Percentiles rank a stretch among this genome's conserved stretches.
Evolutionary conservation across 1,140 invertebrate species (phyloP).

Genomic region (Monochamus saltuarius): DNA sequence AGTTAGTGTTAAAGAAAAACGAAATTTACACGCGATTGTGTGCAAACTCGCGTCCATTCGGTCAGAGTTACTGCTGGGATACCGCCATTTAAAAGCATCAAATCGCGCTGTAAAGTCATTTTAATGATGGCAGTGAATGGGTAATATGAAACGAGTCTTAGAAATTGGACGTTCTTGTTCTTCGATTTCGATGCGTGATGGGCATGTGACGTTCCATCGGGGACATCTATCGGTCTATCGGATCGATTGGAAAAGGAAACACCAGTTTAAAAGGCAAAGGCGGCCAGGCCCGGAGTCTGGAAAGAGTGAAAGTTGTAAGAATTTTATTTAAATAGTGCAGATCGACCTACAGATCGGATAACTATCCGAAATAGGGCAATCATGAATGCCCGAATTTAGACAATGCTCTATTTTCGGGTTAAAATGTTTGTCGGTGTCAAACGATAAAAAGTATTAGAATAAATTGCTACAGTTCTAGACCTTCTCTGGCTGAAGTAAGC

Average conservation of each 20-base stretch:
- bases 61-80: background rate
- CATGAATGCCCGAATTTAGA: too few species aligned
- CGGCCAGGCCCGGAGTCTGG: too few species aligned
- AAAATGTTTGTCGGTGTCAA: too few species aligned
- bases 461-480: too few species aligned
- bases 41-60: background rate
- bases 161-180: conserved; percentile 12
- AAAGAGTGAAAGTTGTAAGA: too few species aligned
- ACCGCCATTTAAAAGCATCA: conserved; percentile 5
- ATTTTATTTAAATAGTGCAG: too few species aligned
- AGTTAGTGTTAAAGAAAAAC: conserved; percentile 1
- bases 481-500: too few species aligned
- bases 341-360: too few species aligned
- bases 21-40: conserved; percentile 8
- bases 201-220: conserved; percentile 3
- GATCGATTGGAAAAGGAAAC: background rate
- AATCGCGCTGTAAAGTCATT: conserved; percentile 6
- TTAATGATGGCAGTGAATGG: conserved; percentile 12
- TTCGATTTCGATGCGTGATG: conserved; percentile 5
- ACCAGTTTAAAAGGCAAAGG: too few species aligned
- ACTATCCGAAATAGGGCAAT: too few species aligned
- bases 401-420: too few species aligned
- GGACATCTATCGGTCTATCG: conserved; percentile 4
- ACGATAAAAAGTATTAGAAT: too few species aligned
- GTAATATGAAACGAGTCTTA: conserved; percentile 13